Conservation (phyloP, 2,888 invertebrate genomes). For the Philaethria dido region DNA sequence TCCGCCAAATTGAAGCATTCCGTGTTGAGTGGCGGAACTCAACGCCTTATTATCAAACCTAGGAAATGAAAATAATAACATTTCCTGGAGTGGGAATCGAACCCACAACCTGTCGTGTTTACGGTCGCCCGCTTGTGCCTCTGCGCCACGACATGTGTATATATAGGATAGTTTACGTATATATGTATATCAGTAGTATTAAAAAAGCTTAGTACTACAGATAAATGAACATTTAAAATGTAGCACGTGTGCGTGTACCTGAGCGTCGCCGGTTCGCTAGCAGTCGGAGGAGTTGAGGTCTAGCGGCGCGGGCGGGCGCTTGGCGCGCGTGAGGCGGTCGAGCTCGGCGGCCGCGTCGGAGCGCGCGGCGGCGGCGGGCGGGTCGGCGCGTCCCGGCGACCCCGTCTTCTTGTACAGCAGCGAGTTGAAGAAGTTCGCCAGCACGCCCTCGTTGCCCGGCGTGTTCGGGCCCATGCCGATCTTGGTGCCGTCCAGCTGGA, state of each 20-base stretch:
- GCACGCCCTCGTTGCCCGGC: constrained; percentile 88
- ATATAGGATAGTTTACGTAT: too few species aligned
- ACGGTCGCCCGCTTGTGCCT: too few species aligned
- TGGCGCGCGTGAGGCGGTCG: constrained; percentile 92
- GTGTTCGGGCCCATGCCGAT: constrained; percentile 87
- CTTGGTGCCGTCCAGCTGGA: constrained; percentile 89
- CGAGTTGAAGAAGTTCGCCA: constrained; percentile 99
- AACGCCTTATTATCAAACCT: too few species aligned
- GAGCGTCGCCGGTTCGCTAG: constrained; percentile 55
- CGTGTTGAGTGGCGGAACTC: too few species aligned
- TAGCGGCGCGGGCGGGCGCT: constrained; percentile 90
- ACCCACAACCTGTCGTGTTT: too few species aligned
- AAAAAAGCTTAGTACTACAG: too few species aligned
- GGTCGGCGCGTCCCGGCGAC: constrained; percentile 81
- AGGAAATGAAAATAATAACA: too few species aligned
- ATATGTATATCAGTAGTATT: too few species aligned
- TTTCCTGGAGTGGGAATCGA: too few species aligned
- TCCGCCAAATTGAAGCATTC: too few species aligned
- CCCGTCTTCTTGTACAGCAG: constrained; percentile 97
- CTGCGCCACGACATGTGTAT: too few species aligned
- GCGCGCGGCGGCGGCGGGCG: constrained; percentile 87
- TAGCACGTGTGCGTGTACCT: neutral
- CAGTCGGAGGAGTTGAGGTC: constrained; percentile 83
- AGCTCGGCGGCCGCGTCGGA: constrained; percentile 97
- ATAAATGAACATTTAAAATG: too few species aligned